Base-by-base conservation (phyloP, 2,113 vertebrate species). In the Laticauda colubrina region DNA sequence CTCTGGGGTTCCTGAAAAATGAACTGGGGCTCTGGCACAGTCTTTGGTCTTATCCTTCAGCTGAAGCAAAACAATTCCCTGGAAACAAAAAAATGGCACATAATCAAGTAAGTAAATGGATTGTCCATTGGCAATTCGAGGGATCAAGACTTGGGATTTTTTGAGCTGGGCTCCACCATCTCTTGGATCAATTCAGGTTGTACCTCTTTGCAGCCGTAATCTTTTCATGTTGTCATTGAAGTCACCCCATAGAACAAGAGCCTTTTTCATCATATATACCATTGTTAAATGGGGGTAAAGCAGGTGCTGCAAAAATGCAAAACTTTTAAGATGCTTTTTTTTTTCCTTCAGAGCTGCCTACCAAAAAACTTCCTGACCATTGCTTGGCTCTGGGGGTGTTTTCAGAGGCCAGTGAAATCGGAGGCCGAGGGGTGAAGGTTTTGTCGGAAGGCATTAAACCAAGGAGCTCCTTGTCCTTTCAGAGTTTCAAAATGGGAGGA, bases 301-400 rank as follows among this genome's bases (percentile, higher is more conserved):
- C 14, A 48, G 93, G 54, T 94, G 91, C 95, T 93, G 90, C 34
- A 39, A 43, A 81, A 81, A 43, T 81, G 75, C 75, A 81, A 81
- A 43, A 39, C 5, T 45, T 18, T 21, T 39, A 69, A 81, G 15
- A 24, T 14, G 0, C 2, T 1, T 10, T 18, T 15, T 48, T 24
- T 21, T 43, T 6, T 8, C 51, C 12, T 26, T 24, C 23, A 26
- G 10, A 89, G 26, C 26, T 54, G 24, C 45, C 54, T 48, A 26
- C 34, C 45, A 69, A 43, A n/a, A 20, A 24, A 5, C 6, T 24
- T 56, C 29, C 4, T 56, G 20, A 39, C 54, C 29, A 9, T 11
- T 18, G 54, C 48, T 11, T 29, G 75, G 24, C 29, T 26, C 11
- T 1, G 20, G 24, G 39, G 54, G 75, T 2, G 7, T 57, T 26